Evolutionary conservation across 2,113 vertebrate genomes (phyloP).

Genomic region (Suricata suricatta): DNA sequence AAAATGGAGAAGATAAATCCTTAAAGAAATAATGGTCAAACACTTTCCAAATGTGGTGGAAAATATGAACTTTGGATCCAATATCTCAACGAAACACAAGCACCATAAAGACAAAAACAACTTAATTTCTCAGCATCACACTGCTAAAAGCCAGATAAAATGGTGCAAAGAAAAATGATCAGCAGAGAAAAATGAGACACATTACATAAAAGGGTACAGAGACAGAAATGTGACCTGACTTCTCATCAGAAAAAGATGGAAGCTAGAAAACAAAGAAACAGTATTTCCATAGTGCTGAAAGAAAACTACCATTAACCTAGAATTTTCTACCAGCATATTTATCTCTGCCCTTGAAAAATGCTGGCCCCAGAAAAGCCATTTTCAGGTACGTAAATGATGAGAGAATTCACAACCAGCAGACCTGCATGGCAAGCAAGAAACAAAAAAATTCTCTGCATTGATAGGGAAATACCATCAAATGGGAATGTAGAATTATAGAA

Average conservation of each 20-base stretch:
- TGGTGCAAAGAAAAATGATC: neutral
- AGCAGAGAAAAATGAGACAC: conserved; percentile 4
- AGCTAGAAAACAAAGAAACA: neutral
- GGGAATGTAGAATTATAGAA: neutral
- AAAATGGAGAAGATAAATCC: neutral
- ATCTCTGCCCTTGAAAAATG: conserved; percentile 7
- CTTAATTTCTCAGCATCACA: neutral
- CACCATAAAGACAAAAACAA: conserved; percentile 13
- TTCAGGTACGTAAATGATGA: conserved; percentile 19
- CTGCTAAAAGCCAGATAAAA: conserved; percentile 39
- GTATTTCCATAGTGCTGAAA: neutral
- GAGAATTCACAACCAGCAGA: neutral
- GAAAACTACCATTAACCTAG: conserved; percentile 10
- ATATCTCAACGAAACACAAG: neutral
- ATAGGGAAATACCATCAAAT: neutral
- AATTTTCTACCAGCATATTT: neutral
- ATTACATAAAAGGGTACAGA: conserved; percentile 10
- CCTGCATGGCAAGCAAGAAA: neutral
- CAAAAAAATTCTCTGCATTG: neutral
- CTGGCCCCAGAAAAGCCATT: neutral
- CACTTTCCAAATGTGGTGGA: neutral
- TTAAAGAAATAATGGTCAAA: conserved; percentile 11
- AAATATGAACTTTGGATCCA: conserved; percentile 1
- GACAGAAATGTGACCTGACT: neutral
- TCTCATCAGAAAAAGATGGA: conserved; percentile 19